A percentile compares a stretch with the other conserved stretches of the same genome.
Evolutionary conservation across 2,888 invertebrate species (phyloP).

Genomic region (Dynastes maya): DNA sequence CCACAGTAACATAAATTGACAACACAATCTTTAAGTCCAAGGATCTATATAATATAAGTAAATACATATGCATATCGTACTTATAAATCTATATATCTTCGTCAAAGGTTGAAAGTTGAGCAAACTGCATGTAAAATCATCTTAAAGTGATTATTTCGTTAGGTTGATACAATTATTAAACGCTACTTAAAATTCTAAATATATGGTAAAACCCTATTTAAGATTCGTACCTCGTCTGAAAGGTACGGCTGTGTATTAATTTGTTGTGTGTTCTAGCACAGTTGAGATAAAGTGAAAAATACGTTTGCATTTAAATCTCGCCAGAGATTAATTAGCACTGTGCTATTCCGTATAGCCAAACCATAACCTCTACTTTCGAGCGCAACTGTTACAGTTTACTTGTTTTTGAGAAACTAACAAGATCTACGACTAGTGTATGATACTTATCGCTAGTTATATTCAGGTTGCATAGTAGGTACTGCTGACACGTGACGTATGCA

Average conservation of each 20-base stretch:
- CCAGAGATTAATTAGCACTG: slow-evolving; percentile 28
- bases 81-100: no score
- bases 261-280: background rate
- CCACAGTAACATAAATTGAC: no score
- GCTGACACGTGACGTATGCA: slow-evolving; percentile 58
- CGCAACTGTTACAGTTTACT: slow-evolving; percentile 52
- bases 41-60: no score
- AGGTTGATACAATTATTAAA: slow-evolving; percentile 13
- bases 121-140: no score
- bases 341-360: slow-evolving; percentile 28
- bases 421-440: slow-evolving; percentile 53
- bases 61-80: no score
- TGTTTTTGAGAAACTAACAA: slow-evolving; percentile 54
- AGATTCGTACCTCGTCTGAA: slow-evolving; percentile 11
- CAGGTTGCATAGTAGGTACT: slow-evolving; percentile 56
- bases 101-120: no score
- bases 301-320: slow-evolving; percentile 18
- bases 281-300: slow-evolving; percentile 13
- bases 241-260: slow-evolving; percentile 8
- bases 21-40: no score
- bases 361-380: slow-evolving; percentile 40
- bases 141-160: no score
- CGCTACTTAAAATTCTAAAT: slow-evolving; percentile 3
- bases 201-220: background rate
- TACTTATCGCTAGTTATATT: slow-evolving; percentile 55